Base-by-base conservation (phyloP, 2,113 vertebrate species). In the Mirza zaza region DNA sequence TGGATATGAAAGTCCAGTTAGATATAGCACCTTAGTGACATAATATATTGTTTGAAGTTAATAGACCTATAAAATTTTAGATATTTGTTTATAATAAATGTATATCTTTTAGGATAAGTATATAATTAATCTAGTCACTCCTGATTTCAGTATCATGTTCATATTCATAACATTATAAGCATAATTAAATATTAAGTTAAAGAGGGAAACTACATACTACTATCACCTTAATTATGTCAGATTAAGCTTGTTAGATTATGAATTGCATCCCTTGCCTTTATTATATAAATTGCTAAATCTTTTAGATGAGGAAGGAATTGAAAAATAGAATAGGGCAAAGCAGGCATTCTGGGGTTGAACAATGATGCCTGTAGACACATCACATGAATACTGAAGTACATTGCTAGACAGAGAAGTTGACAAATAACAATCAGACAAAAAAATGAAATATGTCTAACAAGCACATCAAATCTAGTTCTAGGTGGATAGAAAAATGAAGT, bases 141-240 rank as follows among this genome's bases (percentile, higher is more conserved):
- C 13, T 61, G 32, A 91, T 52, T 83, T 89, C 29, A 89, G 10
- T 55, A 55, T 65, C 13, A 6, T 36, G 6, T 68, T 21, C 65
- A 59, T 9, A 79, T 73, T 73, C 0, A 81, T 14, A 86, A 76
- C 82, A n/a, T 70, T 90, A 45, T 3, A 75, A 89, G 7, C 23
- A 93, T 2, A 92, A 79, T 50, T 79, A 91, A 95, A 52, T 57
- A 94, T 92, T 61, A 32, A 85, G 57, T 25, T 14, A 94, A 94
- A 73, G 12, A n/a, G 32, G 1, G 71, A 80, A 70, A 23, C 59
- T 93, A 65, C 0, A 0, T 0, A 27, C 50, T 63, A 82, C 0
- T 45, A 18, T 6, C 32, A 1, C 3, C 14, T 89, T 73, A n/a
- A 75, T 6, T 68, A 4, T 48, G 14, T 73, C 39, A 76, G 4